Evolutionary conservation across 2,888 invertebrate species (phyloP), one percentile per base, ranked within the genome.

Genomic region (Emmelina monodactyla): DNA sequence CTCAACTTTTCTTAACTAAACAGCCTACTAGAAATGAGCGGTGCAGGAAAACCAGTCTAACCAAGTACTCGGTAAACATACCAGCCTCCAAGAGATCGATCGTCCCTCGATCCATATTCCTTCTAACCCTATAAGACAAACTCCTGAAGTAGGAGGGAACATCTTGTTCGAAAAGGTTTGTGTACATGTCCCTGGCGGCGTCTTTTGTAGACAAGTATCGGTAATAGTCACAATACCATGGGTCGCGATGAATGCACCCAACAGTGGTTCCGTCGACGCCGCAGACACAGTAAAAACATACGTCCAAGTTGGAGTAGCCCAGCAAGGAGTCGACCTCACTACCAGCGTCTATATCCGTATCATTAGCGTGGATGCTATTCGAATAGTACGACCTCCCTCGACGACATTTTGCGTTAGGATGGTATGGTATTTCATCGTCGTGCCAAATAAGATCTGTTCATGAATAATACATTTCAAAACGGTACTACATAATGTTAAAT

Each of bases 401-500:
- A 14, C 37, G 49, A 44, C 76, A 78, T 14, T 49, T 56, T 0
- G 69, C 62, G 2, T 49, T 50, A 1, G 60, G 22, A 0, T 55
- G 46, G 50, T 70, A 71, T 0, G 76, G 75, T 7, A 78, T 70
- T 44, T 78, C 76, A 41, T 69, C 72, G 47, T 66, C 58, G 51
- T 75, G 72, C 72, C 72, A 76, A 32, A 76, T 46, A 45, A 63
- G 63, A 62, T 78, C 76, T 75, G 29, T 28, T n/a, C n/a, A n/a
- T n/a, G n/a, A n/a, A n/a, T n/a, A n/a, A n/a, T n/a, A n/a, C n/a
- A n/a, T n/a, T n/a, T n/a, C n/a, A n/a, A n/a, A n/a, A n/a, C n/a
- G n/a, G n/a, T n/a, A n/a, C n/a, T n/a, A n/a, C n/a, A n/a, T n/a
- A n/a, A n/a, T n/a, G n/a, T n/a, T n/a, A n/a, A n/a, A n/a, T n/a